phyloP scores from a whole-genome alignment of 2,113 vertebrate species.

The Eudyptes chrysolophus region DNA sequence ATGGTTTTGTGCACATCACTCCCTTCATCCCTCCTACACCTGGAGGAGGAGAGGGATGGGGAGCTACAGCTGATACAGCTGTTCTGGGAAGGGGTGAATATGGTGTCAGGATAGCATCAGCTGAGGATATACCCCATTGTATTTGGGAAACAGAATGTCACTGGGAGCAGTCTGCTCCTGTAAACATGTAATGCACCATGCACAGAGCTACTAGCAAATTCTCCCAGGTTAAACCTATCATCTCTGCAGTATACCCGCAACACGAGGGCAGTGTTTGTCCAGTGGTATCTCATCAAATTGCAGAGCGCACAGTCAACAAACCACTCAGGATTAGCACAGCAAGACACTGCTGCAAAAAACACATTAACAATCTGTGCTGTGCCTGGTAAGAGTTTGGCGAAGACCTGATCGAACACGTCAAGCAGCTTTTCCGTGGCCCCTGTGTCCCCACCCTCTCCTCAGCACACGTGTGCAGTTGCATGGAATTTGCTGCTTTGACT shows the following conservation, averaged over 20 bases:
- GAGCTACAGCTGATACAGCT: background rate
- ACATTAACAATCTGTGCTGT: accelerated
- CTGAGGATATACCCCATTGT: background rate
- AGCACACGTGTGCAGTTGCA: background rate
- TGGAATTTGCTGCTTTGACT: conserved; percentile 23
- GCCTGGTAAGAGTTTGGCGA: background rate
- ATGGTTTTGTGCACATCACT: background rate
- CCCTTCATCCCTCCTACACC: background rate
- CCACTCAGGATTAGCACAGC: background rate
- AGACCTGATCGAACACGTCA: background rate
- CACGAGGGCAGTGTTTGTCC: background rate
- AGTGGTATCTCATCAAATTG: background rate
- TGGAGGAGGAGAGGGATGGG: background rate
- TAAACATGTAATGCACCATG: accelerated
- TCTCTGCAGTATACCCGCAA: background rate
- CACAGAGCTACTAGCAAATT: background rate
- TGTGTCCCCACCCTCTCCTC: background rate
- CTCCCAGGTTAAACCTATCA: background rate
- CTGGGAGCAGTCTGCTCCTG: background rate
- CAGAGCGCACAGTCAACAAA: background rate
- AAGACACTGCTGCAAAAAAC: background rate
- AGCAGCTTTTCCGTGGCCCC: background rate
- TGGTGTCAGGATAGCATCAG: background rate
- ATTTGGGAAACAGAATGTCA: background rate
- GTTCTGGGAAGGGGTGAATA: background rate